These are phyloP conservation scores for Homalodisca vitripennis DNA, from an alignment of 1,140 invertebrate genomes.

Conservation along the genomic window DNA sequence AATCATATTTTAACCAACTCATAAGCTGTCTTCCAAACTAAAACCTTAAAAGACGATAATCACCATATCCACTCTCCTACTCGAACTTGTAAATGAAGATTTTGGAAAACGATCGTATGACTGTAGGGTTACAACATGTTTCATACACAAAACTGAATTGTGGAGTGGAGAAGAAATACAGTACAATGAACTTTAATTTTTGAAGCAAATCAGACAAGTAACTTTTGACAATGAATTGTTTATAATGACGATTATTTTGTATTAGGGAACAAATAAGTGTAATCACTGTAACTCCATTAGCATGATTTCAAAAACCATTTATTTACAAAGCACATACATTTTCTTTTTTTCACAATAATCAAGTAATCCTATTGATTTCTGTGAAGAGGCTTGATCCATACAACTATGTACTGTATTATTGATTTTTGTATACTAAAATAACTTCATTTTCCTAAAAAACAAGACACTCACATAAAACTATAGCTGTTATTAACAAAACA, in stretches of 20 bases:
- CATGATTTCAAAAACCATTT: slow-evolving; percentile 3
- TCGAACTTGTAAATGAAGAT: too few relatives aligned
- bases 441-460: background rate
- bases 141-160: too few relatives aligned
- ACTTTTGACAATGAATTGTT: background rate
- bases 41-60: too few relatives aligned
- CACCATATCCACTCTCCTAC: too few relatives aligned
- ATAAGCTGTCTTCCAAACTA: too few relatives aligned
- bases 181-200: background rate
- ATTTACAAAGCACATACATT: slow-evolving; percentile 16
- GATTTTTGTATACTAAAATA: slow-evolving; percentile 5
- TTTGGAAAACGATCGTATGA: too few relatives aligned
- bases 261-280: background rate
- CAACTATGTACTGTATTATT: background rate
- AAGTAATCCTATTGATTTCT: background rate
- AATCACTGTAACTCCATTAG: background rate
- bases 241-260: background rate
- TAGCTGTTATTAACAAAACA: background rate
- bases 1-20: too few relatives aligned
- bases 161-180: background rate
- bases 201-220: background rate
- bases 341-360: background rate
- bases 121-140: too few relatives aligned
- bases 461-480: background rate
- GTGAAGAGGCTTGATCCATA: background rate